Percentiles rank a stretch among this genome's conserved stretches.
These are phyloP conservation scores for Cantharis nigra DNA, from an alignment of 2,888 invertebrate species.

Conservation along the genomic window DNA sequence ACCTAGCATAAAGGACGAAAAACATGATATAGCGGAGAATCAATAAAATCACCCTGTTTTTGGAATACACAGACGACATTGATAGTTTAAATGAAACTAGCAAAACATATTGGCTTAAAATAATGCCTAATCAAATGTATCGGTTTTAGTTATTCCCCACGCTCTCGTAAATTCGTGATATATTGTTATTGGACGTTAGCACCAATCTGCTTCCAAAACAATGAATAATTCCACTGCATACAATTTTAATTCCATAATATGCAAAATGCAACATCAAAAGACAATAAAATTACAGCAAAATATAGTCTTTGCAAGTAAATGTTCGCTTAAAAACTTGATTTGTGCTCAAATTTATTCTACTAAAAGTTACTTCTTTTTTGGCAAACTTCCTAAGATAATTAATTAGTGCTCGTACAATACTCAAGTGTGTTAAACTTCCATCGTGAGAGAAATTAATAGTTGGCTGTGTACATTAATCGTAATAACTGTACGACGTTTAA, in stretches of 20 bases:
- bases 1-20: neutral
- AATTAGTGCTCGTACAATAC: neutral
- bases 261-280: neutral
- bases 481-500: neutral
- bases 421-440: neutral
- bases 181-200: constrained; percentile 13
- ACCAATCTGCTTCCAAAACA: constrained; percentile 9
- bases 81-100: neutral
- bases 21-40: neutral
- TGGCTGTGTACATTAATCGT: neutral
- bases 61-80: neutral
- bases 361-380: neutral
- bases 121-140: constrained; percentile 12
- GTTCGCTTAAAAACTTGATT: neutral
- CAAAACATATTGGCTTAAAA: neutral
- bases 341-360: neutral
- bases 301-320: neutral
- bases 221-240: constrained; percentile 2
- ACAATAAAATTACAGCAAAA: neutral
- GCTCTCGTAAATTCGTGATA: constrained; percentile 10
- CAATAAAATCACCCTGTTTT: neutral
- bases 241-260: neutral
- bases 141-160: constrained; percentile 7
- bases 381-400: constrained; percentile 2
- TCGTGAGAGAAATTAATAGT: neutral